phyloP scores from a whole-genome alignment of 2,113 vertebrate species.

The Balaeniceps rex region DNA sequence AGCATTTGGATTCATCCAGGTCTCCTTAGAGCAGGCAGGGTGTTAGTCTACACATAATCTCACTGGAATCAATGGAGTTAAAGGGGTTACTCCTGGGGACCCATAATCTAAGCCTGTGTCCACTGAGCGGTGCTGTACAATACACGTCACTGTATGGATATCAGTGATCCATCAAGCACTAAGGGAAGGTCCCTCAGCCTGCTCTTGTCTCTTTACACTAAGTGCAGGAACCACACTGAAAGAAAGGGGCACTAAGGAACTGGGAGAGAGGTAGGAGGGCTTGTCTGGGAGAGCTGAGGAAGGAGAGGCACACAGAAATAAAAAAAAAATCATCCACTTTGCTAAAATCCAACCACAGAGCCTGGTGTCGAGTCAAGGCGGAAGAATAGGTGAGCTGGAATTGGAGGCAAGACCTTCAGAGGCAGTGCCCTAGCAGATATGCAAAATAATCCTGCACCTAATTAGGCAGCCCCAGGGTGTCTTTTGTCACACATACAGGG shows the following conservation, averaged over 20 bases:
- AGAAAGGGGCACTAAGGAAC: background rate
- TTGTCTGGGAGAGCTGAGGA: background rate
- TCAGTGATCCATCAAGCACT: background rate
- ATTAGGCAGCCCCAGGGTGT: background rate
- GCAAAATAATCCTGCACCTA: background rate
- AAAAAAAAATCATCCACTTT: background rate
- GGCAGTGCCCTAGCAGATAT: background rate
- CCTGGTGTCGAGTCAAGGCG: background rate
- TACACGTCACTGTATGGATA: background rate
- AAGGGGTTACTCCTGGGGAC: background rate
- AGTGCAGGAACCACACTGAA: rapidly evolving
- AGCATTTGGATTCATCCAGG: background rate
- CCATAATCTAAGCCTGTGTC: background rate
- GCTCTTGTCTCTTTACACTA: background rate
- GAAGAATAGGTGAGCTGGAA: background rate
- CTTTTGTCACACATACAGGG: background rate
- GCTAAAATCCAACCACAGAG: background rate
- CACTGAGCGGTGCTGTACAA: background rate
- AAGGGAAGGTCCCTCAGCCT: background rate
- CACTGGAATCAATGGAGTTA: background rate
- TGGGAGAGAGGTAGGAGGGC: background rate
- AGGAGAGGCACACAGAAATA: background rate
- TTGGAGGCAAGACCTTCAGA: background rate
- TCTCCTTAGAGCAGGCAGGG: background rate
- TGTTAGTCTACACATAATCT: background rate